phyloP scores from a whole-genome alignment of 2,888 invertebrate genomes.

The Cerceris ruficornis region DNA sequence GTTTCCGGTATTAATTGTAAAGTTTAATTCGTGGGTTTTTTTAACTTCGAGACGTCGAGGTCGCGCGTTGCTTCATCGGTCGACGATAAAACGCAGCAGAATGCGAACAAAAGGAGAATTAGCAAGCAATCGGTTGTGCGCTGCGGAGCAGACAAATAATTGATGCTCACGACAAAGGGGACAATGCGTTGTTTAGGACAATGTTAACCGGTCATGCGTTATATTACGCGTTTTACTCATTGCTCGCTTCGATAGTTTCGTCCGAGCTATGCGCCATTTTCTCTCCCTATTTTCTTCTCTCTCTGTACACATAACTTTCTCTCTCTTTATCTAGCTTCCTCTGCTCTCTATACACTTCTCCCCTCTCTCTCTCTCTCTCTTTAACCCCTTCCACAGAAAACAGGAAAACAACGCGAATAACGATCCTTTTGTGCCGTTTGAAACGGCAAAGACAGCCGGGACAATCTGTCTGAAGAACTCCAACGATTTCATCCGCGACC shows the following conservation, averaged over 20 bases:
- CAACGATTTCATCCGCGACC: too few relatives aligned
- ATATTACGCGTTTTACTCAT: conserved; percentile 50
- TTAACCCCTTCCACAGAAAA: too few relatives aligned
- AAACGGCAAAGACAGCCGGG: background rate
- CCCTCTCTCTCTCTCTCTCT: too few relatives aligned
- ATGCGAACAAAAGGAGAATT: conserved; percentile 58
- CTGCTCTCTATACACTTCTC: too few relatives aligned
- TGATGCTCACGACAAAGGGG: conserved; percentile 56
- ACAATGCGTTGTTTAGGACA: conserved; percentile 70
- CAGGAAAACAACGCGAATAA: background rate
- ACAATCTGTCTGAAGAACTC: background rate
- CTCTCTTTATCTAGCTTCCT: too few relatives aligned
- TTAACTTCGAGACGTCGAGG: background rate
- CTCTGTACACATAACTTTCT: too few relatives aligned
- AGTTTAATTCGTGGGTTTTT: background rate
- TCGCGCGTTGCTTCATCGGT: background rate
- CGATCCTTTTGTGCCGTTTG: background rate
- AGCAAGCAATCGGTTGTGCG: conserved; percentile 48
- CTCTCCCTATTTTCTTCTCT: too few relatives aligned
- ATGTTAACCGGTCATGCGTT: conserved; percentile 51
- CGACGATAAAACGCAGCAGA: background rate
- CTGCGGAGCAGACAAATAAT: conserved; percentile 50
- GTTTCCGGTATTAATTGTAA: background rate
- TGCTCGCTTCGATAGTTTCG: conserved; percentile 35
- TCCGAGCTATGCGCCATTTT: background rate